Base-by-base conservation (phyloP, 1,140 invertebrate species). In the Condylostylus longicornis region DNA sequence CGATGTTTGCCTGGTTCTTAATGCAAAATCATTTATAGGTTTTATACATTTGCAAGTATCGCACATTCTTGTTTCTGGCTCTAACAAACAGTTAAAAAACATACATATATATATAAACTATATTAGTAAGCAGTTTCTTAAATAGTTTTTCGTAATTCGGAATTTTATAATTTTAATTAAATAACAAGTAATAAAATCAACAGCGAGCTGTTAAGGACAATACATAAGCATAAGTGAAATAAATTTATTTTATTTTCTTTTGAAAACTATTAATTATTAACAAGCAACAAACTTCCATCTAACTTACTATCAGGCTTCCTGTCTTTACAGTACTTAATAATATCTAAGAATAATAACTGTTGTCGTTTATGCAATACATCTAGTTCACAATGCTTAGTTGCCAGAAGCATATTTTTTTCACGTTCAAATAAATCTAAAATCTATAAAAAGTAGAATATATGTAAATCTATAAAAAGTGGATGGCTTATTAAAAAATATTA, bases 1-100 rank as follows among this genome's bases (percentile, higher is more conserved):
- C 30, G 51, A 44, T 22, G 46, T 53, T 35, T 60, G 56, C 1
- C 54, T 48, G 2, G 57, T 54, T 2, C 54, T 42, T 7, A 60
- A 44, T 5, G 50, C 48, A 36, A 60, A 61, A 13, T 56, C 45
- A 1, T 30, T 30, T 13, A 41, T 50, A 0, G 50, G 45, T 30
- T 56, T 54, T 0, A 61, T 51, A 35, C 54, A 46, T 28, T 58
- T 61, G 33, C 58, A 61, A 2, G 55, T 52, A 10, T 47, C 48
- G 38, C 58, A 61, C 51, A 61, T 58, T 31, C 49, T 53, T 5
- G 32, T 40, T 8, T 35, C 37, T 14, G 18, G 12, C 29, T 38
- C 45, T 44, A 30, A n/a, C n/a, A 39, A 27, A 31, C 7, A 4
- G 18, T 3, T 20, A 12, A 25, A 15, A 34, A 32, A 42, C 4